A percentile compares a stretch with the other conserved stretches of the same genome.
phyloP scores from a whole-genome alignment of 2,797 vertebrate species.

The Ispidina picta region DNA sequence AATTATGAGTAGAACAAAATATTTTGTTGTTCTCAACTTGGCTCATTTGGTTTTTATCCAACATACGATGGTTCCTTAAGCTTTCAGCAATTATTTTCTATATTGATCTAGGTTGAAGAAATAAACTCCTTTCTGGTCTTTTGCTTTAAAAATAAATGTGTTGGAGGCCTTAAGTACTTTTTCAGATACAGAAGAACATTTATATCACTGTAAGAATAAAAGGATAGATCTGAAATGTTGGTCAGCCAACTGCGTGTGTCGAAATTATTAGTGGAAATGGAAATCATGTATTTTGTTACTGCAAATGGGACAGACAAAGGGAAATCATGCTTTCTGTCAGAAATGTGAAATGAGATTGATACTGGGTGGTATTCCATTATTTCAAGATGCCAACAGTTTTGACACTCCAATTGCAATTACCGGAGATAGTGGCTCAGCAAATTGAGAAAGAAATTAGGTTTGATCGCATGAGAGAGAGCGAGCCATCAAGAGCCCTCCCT shows the following conservation, averaged over 20 bases:
- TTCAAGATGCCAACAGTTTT: slow-evolving; percentile 57
- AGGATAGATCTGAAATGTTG: slow-evolving; percentile 9
- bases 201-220: background rate
- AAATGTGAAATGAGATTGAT: slow-evolving; percentile 51
- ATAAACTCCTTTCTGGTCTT: background rate
- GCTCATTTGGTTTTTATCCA: background rate
- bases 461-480: background rate
- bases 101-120: background rate
- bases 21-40: background rate
- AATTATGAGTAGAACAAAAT: background rate
- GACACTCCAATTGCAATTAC: slow-evolving; percentile 49
- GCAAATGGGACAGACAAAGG: slow-evolving; percentile 42
- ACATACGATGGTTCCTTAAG: background rate
- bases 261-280: slow-evolving; percentile 43
- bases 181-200: background rate
- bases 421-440: slow-evolving; percentile 36
- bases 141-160: background rate
- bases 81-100: background rate
- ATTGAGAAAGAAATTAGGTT: slow-evolving; percentile 56
- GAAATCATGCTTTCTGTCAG: slow-evolving; percentile 53
- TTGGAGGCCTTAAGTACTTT: background rate
- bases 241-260: background rate
- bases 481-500: background rate
- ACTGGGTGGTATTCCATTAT: slow-evolving; percentile 36
- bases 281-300: slow-evolving; percentile 38